These are phyloP conservation scores for Scyliorhinus canicula DNA, from an alignment of 2,797 vertebrate species.

Conservation along the genomic window DNA sequence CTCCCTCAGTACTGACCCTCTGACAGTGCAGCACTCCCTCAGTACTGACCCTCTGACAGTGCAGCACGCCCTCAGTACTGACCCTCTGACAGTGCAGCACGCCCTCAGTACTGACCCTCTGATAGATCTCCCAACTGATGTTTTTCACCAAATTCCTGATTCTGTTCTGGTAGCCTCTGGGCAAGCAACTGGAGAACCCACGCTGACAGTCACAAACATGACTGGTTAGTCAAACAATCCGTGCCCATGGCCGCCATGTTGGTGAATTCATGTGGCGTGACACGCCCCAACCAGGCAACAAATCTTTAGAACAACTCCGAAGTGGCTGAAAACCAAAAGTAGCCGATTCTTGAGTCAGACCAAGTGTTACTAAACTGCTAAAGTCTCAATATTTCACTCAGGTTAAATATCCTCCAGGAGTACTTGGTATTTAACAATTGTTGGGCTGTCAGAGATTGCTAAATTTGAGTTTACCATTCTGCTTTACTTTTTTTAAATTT, in stretches of 20 bases:
- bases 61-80: no score
- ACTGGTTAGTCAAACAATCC: no score
- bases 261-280: no score
- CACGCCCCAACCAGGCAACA: not conserved
- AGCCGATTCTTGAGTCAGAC: not conserved
- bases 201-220: not conserved
- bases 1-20: no score
- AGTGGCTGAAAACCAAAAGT: not conserved
- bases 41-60: no score
- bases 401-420: not conserved
- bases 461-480: constrained; percentile 45
- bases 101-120: no score
- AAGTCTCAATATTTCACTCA: no score
- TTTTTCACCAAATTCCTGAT: not conserved
- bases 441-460: not conserved
- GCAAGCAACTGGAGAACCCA: not conserved
- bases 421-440: not conserved
- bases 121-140: not conserved
- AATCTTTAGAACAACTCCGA: not conserved
- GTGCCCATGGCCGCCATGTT: not conserved
- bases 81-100: no score
- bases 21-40: no score
- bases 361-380: not conserved
- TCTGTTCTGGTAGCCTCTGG: not conserved
- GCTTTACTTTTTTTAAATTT: constrained; percentile 44